Conservation (phyloP, 2,113 vertebrate genomes). For the Tragulus kanchil region DNA sequence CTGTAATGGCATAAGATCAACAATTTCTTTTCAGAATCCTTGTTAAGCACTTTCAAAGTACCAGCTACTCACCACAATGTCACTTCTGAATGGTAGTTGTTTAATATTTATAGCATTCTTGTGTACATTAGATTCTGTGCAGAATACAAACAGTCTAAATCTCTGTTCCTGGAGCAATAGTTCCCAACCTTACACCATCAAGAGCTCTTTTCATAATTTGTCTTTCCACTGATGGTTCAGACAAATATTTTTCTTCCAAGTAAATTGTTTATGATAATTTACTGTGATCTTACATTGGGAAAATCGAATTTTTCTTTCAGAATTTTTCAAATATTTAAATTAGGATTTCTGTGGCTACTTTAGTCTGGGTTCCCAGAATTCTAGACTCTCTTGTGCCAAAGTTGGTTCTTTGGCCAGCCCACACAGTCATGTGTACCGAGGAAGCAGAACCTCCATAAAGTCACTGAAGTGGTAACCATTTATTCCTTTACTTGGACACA, state of each 20-base stretch:
- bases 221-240: not conserved
- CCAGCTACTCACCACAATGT: not conserved
- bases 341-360: not conserved
- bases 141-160: slow-evolving; percentile 15
- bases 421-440: not conserved
- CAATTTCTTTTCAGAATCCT: not conserved
- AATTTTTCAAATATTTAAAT: not conserved
- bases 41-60: not conserved
- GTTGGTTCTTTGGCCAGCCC: not conserved
- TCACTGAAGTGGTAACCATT: not conserved
- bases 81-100: not conserved
- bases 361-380: not conserved
- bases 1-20: not conserved
- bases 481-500: not conserved
- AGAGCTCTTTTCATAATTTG: not conserved
- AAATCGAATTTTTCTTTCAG: not conserved
- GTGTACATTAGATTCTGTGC: not conserved
- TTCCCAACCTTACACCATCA: not conserved
- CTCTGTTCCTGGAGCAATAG: not conserved
- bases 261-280: not conserved
- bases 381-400: not conserved
- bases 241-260: slow-evolving; percentile 31
- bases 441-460: not conserved
- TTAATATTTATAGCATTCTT: slow-evolving; percentile 40
- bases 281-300: not conserved